Conservation (phyloP, 2,888 invertebrate species). For the Lithophane semibrunnea region DNA sequence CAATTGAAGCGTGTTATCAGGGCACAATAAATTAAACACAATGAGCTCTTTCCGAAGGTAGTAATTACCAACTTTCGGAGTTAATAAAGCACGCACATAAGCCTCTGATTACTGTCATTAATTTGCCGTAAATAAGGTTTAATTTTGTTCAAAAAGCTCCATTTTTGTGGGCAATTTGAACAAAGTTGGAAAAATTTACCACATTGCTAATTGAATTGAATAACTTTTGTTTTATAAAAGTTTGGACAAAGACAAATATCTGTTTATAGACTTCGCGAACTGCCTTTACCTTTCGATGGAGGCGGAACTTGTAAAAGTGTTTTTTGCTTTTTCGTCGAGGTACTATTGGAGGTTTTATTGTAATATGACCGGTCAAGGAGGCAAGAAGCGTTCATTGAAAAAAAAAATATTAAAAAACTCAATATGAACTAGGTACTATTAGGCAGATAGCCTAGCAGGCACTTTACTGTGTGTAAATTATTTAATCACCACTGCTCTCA, state of each 20-base stretch:
- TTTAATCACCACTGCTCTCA: too few species aligned
- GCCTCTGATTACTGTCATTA: conserved; percentile 21
- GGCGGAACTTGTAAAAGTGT: neutral
- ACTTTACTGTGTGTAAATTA: too few species aligned
- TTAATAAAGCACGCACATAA: neutral
- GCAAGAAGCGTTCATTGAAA: neutral
- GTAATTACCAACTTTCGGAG: neutral
- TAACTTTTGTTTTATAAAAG: conserved; percentile 30
- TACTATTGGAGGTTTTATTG: neutral
- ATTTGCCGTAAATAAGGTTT: neutral
- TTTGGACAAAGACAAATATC: conserved; percentile 35
- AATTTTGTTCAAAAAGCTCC: neutral
- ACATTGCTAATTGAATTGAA: conserved; percentile 22
- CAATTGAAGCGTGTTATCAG: neutral
- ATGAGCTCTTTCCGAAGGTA: neutral
- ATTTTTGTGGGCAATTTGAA: neutral
- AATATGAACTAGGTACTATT: neutral
- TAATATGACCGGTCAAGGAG: neutral
- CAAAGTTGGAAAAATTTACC: conserved; percentile 3
- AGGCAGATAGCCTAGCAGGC: too few species aligned
- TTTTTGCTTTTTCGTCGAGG: too few species aligned
- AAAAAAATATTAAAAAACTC: neutral
- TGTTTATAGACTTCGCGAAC: neutral
- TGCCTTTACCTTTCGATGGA: neutral
- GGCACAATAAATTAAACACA: conserved; percentile 5